A percentile compares a stretch with the other conserved stretches of the same genome.
phyloP scores from a whole-genome alignment of 2,113 vertebrate species.

The Callipepla californica region DNA sequence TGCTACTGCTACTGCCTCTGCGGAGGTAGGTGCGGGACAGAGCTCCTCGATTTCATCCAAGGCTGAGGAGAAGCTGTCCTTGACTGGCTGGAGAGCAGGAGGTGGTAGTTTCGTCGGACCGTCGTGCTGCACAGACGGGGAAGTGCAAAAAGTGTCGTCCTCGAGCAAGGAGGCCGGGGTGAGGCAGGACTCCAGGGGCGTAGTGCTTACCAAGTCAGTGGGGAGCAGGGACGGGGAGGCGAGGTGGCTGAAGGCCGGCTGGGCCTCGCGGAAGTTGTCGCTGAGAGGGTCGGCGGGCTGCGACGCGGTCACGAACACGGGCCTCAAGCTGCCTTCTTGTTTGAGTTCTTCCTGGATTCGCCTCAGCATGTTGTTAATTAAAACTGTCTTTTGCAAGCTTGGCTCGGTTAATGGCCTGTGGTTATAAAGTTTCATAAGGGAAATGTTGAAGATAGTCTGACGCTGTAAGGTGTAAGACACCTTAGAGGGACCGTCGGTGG shows the following conservation, averaged over 20 bases:
- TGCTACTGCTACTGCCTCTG: slow-evolving; percentile 66
- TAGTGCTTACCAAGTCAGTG: slow-evolving; percentile 73
- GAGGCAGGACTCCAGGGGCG: slow-evolving; percentile 90
- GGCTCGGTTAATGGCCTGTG: slow-evolving; percentile 93
- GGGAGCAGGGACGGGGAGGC: slow-evolving; percentile 72
- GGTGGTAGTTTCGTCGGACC: slow-evolving; percentile 74
- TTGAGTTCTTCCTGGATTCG: slow-evolving; percentile 98
- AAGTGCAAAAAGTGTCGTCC: slow-evolving; percentile 90
- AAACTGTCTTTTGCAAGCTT: slow-evolving; percentile 94
- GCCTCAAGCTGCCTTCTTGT: slow-evolving; percentile 92
- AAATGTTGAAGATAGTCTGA: slow-evolving; percentile 99
- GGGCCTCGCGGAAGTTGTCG: slow-evolving; percentile 88
- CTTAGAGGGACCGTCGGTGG: slow-evolving; percentile 90
- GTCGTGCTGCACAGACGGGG: slow-evolving; percentile 75
- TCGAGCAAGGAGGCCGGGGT: slow-evolving; percentile 95
- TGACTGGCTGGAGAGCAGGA: slow-evolving; percentile 75
- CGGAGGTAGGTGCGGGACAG: slow-evolving; percentile 91
- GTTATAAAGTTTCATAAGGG: slow-evolving; percentile 98
- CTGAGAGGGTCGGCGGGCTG: slow-evolving; percentile 86
- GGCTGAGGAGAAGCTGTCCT: slow-evolving; percentile 89
- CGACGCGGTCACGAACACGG: slow-evolving; percentile 84
- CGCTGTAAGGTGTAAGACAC: slow-evolving; percentile 99
- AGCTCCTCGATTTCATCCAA: slow-evolving; percentile 94
- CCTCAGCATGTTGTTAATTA: slow-evolving; percentile 99
- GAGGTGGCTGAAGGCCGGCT: slow-evolving; percentile 82